These are phyloP conservation scores for Cirrhinus mrigala DNA, from an alignment of 2,797 vertebrate species.

Conservation along the genomic window DNA sequence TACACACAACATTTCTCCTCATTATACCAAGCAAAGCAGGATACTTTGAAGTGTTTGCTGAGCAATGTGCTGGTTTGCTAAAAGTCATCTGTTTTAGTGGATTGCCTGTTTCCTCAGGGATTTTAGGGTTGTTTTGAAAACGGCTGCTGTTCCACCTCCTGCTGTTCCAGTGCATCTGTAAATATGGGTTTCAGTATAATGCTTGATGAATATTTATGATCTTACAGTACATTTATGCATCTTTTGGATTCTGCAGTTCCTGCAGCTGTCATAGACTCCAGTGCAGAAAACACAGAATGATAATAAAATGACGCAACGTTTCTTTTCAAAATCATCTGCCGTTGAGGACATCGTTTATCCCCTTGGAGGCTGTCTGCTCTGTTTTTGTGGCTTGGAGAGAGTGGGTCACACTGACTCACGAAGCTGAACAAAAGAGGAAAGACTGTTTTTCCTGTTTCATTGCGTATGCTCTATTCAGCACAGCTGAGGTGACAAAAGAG, in stretches of 20 bases:
- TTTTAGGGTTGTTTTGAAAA: conserved; percentile 3
- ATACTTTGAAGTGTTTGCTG: background rate
- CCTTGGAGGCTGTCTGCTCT: background rate
- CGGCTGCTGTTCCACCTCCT: background rate
- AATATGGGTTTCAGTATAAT: conserved; percentile 8
- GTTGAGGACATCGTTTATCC: background rate
- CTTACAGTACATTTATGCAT: background rate
- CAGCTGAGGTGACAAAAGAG: conserved; percentile 33
- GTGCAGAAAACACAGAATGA: background rate
- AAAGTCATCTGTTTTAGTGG: background rate
- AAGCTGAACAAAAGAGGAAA: conserved; percentile 29
- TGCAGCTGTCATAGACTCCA: background rate
- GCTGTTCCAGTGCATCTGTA: background rate
- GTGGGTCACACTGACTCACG: background rate
- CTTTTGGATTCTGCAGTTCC: background rate
- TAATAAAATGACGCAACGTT: background rate
- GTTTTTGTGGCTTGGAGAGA: conserved; percentile 25
- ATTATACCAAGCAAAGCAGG: background rate
- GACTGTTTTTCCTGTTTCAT: conserved; percentile 27
- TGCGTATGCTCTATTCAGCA: conserved; percentile 20
- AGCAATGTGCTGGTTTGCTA: background rate
- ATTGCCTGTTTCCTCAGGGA: conserved; percentile 1
- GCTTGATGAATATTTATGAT: background rate
- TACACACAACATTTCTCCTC: background rate
- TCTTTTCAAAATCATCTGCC: conserved; percentile 5